Evolutionary conservation across 2,113 vertebrate species (phyloP).

Genomic region (Brachionichthys hirsutus): DNA sequence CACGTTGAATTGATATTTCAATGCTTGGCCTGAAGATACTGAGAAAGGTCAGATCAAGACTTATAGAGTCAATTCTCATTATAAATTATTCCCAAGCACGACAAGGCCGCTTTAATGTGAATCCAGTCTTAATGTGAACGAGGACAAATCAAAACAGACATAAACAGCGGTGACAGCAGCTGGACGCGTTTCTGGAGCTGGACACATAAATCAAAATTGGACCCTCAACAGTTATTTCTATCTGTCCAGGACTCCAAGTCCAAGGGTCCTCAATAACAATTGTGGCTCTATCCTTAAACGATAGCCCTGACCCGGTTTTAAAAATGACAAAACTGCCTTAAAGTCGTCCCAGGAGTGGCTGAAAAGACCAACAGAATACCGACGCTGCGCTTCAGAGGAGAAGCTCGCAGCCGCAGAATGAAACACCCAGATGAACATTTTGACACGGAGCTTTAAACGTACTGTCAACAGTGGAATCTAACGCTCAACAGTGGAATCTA

Average conservation of each 20-base stretch:
- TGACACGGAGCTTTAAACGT: conserved; percentile 76
- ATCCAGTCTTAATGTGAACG: conserved; percentile 32
- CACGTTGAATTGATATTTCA: conserved; percentile 45
- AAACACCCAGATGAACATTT: conserved; percentile 76
- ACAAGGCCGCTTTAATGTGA: conserved; percentile 34
- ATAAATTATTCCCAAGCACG: conserved; percentile 31
- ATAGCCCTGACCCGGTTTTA: background rate
- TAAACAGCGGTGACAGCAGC: conserved; percentile 43
- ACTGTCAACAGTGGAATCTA: conserved; percentile 78
- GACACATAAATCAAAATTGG: conserved; percentile 34
- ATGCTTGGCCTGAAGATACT: conserved; percentile 39
- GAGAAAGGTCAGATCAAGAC: conserved; percentile 29
- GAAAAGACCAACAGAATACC: conserved; percentile 45
- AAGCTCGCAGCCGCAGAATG: conserved; percentile 63
- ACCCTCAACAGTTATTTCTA: conserved; percentile 9
- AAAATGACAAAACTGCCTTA: conserved; percentile 12
- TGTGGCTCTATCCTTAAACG: conserved; percentile 6
- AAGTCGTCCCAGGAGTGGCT: conserved; percentile 39
- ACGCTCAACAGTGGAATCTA: conserved; percentile 75
- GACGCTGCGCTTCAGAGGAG: conserved; percentile 45
- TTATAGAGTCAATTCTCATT: conserved; percentile 28
- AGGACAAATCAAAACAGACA: conserved; percentile 49
- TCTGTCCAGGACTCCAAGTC: conserved; percentile 1
- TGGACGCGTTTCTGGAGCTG: conserved; percentile 25
- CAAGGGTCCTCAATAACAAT: conserved; percentile 10